A percentile compares a stretch with the other conserved stretches of the same genome.
phyloP scores from a whole-genome alignment of 2,888 invertebrate species.

The Ceraclea dissimilis region DNA sequence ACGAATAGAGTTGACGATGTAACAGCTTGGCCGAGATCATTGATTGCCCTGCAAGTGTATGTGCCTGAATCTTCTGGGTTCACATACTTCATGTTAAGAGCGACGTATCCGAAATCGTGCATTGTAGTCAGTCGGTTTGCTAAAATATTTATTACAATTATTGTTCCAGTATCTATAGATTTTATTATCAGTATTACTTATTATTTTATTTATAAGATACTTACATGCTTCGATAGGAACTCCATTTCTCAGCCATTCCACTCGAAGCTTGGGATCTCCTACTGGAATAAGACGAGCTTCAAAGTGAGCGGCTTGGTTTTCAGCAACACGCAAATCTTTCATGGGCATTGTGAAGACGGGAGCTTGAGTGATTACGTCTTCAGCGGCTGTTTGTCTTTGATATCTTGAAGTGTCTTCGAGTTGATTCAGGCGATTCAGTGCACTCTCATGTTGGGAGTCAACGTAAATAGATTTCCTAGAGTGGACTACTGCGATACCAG shows the following conservation, averaged over 20 bases:
- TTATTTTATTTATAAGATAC: conserved; percentile 28
- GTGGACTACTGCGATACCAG: conserved; percentile 77
- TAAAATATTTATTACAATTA: conserved; percentile 31
- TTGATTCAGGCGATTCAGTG: conserved; percentile 70
- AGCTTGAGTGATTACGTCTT: conserved; percentile 76
- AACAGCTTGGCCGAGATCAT: conserved; percentile 90
- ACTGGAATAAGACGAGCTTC: conserved; percentile 91
- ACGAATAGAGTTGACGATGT: conserved; percentile 88
- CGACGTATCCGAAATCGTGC: conserved; percentile 98
- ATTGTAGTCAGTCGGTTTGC: conserved; percentile 88
- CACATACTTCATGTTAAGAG: conserved; percentile 88
- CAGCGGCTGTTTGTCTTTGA: conserved; percentile 64
- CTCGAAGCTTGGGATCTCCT: conserved; percentile 84
- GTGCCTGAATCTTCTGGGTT: conserved; percentile 95
- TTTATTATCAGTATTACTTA: not conserved
- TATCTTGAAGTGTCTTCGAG: conserved; percentile 73
- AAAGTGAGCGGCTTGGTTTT: conserved; percentile 90
- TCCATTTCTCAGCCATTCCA: conserved; percentile 90
- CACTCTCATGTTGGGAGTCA: conserved; percentile 84
- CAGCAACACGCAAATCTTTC: conserved; percentile 75
- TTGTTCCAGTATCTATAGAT: not conserved
- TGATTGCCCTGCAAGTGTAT: conserved; percentile 88
- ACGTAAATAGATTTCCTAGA: conserved; percentile 78
- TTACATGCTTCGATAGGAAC: conserved; percentile 83
- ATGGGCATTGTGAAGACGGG: conserved; percentile 90